Evolutionary conservation across 2,113 vertebrate genomes (phyloP), one percentile per base, ranked within the genome.

Genomic region (Coregonus clupeaformis): DNA sequence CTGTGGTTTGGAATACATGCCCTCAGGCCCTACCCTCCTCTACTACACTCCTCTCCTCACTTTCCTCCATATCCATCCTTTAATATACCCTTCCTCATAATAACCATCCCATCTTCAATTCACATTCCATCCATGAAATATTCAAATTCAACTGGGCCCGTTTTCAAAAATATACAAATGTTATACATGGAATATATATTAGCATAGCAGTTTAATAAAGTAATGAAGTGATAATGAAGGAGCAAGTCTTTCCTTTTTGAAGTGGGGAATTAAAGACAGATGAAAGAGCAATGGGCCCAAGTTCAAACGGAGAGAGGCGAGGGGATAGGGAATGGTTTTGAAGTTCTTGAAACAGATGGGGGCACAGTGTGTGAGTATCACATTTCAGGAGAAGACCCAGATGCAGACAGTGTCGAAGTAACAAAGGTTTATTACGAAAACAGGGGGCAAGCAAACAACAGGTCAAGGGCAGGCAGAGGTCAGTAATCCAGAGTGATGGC

Each of bases 291-390:
- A 47, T 5, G 76, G 65, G 77, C 60, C 84, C 74, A 76, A 78
- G 72, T 78, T 82, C 81, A 84, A 74, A 80, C 80, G 75, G 24
- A 59, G 71, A 79, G 82, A 80, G 70, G 77, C 68, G 60, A 79
- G 72, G 80, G 83, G 84, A 79, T 72, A 75, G 69, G 77, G 55
- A 75, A 75, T 57, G 84, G 80, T 86, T 89, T 84, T 91, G 88
- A 89, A 91, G 86, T 87, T 86, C 59, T 82, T 64, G 79, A 81
- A 84, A 79, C 88, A 91, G 92, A 91, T 90, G 88, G 84, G 76
- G 69, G 82, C 85, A 74, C 87, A 87, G 89, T 87, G 86, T 84
- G 86, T 80, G 80, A 68, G n/a, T n/a, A n/a, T n/a, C n/a, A n/a
- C n/a, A n/a, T n/a, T n/a, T n/a, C n/a, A n/a, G n/a, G n/a, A n/a